These are phyloP conservation scores for Malaclemys terrapin DNA, from an alignment of 2,113 vertebrate genomes.

Conservation along the genomic window DNA sequence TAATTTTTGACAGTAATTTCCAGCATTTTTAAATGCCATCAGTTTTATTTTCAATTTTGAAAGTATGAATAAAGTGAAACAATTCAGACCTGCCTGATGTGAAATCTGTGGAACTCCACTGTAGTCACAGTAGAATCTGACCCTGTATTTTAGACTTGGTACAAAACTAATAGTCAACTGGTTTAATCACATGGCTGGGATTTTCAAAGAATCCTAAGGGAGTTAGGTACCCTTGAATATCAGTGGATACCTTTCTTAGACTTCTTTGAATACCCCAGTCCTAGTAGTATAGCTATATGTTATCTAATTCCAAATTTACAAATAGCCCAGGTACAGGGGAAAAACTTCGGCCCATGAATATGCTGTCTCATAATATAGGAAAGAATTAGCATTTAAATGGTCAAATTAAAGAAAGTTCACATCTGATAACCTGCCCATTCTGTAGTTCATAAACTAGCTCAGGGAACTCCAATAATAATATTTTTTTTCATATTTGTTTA, in stretches of 20 bases:
- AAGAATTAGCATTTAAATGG: background rate
- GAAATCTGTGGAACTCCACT: background rate
- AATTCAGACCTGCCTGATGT: background rate
- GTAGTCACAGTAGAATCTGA: background rate
- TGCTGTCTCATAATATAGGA: slow-evolving; percentile 5
- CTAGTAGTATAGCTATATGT: background rate
- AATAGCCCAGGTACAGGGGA: background rate
- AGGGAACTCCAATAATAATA: background rate
- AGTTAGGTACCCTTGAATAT: background rate
- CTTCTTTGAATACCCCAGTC: background rate
- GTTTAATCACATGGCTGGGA: background rate
- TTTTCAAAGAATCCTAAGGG: background rate
- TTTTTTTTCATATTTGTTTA: slow-evolving; percentile 17
- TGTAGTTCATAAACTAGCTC: background rate
- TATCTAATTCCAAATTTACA: background rate
- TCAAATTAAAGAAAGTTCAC: background rate
- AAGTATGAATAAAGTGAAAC: background rate
- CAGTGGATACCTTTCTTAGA: background rate
- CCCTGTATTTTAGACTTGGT: background rate
- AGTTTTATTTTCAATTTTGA: background rate
- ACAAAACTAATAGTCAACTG: background rate
- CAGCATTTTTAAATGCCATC: background rate
- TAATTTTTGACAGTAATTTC: background rate
- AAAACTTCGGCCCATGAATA: background rate
- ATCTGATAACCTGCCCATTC: background rate